Conservation (phyloP, 2,797 vertebrate species). For the Phalanger gymnotis region DNA sequence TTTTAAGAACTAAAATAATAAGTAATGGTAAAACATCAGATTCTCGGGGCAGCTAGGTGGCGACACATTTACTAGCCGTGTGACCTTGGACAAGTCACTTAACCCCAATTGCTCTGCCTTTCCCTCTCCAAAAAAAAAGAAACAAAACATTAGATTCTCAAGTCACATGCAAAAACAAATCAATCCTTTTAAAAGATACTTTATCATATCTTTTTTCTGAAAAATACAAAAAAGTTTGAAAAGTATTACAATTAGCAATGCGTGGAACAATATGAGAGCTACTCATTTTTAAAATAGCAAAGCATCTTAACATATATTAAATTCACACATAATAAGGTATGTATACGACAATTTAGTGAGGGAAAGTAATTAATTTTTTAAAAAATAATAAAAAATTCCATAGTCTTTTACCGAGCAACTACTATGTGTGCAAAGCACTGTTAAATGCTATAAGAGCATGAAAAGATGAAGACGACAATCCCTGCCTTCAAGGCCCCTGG, state of each 20-base stretch:
- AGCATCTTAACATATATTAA: background rate
- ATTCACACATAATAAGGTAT: background rate
- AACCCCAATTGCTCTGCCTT: too few species aligned
- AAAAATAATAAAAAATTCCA: background rate
- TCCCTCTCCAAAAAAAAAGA: too few species aligned
- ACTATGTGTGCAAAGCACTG: background rate
- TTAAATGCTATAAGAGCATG: background rate
- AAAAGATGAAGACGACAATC: background rate
- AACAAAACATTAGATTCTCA: conserved; percentile 23
- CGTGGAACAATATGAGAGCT: background rate
- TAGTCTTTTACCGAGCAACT: background rate
- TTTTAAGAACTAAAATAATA: conserved; percentile 36
- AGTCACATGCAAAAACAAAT: conserved; percentile 41
- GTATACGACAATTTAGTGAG: background rate
- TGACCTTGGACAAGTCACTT: too few species aligned
- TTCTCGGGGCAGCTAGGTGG: too few species aligned
- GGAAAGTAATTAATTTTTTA: background rate
- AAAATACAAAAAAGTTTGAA: conserved; percentile 49
- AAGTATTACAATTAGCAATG: background rate
- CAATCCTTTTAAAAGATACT: conserved; percentile 33
- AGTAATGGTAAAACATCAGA: conserved; percentile 44
- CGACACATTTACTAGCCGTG: too few species aligned
- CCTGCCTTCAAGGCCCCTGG: background rate
- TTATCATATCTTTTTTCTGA: conserved; percentile 23
- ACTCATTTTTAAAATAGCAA: background rate